A percentile compares a stretch with the other conserved stretches of the same genome.
phyloP scores from a whole-genome alignment of 2,797 vertebrate species.

The Mormyrops boulengeri region DNA sequence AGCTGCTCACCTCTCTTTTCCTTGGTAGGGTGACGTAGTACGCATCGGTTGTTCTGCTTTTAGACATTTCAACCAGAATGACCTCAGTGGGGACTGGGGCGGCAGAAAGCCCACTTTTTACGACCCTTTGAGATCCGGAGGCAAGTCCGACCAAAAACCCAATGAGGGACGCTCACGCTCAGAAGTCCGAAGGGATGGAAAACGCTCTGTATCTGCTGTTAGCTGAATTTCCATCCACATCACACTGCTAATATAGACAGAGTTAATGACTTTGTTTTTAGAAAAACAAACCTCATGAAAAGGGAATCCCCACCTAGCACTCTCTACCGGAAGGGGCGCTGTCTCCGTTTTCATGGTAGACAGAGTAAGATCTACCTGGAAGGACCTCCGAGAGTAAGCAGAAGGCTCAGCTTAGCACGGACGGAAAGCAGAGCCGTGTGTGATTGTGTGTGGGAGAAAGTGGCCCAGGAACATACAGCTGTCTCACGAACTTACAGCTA shows the following conservation, averaged over 20 bases:
- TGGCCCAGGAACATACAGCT: not conserved
- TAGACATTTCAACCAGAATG: not conserved
- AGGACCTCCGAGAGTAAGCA: not conserved
- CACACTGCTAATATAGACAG: not conserved
- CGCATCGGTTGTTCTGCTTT: not conserved
- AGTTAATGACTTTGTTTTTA: not conserved
- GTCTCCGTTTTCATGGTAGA: not conserved
- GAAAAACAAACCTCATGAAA: not conserved
- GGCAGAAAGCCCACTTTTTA: not conserved
- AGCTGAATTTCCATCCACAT: not conserved
- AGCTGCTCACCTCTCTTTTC: not conserved
- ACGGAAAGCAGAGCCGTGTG: not conserved
- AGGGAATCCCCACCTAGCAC: not conserved
- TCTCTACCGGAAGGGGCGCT: not conserved
- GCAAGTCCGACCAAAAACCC: not conserved
- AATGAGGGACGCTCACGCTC: not conserved
- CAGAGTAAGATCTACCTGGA: not conserved
- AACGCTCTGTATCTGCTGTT: not conserved
- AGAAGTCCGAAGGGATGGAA: not conserved
- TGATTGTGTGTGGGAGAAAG: not conserved
- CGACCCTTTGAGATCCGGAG: not conserved
- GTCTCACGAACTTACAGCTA: not conserved
- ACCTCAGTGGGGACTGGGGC: not conserved
- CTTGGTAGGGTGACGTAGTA: not conserved
- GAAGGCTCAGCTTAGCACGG: not conserved